Base-by-base conservation (phyloP, 2,113 vertebrate genomes). In the Brachypodius melanocephalos region DNA sequence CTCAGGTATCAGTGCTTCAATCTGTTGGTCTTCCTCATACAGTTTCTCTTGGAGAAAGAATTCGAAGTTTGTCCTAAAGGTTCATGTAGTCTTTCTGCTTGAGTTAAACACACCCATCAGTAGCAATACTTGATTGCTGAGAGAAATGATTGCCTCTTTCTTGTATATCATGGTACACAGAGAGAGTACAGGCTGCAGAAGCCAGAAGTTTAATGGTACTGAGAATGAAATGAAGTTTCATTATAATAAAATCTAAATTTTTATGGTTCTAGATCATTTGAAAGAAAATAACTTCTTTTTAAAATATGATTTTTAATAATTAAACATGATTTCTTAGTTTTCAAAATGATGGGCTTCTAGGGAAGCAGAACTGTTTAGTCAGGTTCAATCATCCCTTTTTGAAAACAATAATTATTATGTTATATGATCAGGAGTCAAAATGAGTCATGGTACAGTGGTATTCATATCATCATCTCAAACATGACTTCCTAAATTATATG, bases 401-500 rank as follows among this genome's bases (percentile, higher is more conserved):
- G 72, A 95, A 89, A 93, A 85, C 46, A 90, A n/a, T 48, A 66
- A 88, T 93, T 90, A 82, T 84, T 89, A 51, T 65, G 13, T 79
- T 76, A 32, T 52, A 54, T 28, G 58, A 89, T 90, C 75, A 36
- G 34, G 46, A 71, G 42, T 74, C 29, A 84, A 88, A 92, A 88
- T 83, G 46, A 88, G 26, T 71, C 75, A 83, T 2, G 1, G 42
- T 40, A 55, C 26, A 29, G 34, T 49, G n/a, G 14, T 62, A 69
- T 69, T 83, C 34, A 59, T 66, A 54, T 20, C 29, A 40, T 54
- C 55, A 58, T 46, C 17, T 59, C 58, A 62, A 3, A 92, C 46
- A 69, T 58, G 7, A n/a, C 51, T 88, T 92, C 25, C 26, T 71
- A 80, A 88, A 86, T 92, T 77, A n/a, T 25, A 42, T 6, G 1